Conservation (phyloP, 2,113 vertebrate species). For the Festucalex cinctus region DNA sequence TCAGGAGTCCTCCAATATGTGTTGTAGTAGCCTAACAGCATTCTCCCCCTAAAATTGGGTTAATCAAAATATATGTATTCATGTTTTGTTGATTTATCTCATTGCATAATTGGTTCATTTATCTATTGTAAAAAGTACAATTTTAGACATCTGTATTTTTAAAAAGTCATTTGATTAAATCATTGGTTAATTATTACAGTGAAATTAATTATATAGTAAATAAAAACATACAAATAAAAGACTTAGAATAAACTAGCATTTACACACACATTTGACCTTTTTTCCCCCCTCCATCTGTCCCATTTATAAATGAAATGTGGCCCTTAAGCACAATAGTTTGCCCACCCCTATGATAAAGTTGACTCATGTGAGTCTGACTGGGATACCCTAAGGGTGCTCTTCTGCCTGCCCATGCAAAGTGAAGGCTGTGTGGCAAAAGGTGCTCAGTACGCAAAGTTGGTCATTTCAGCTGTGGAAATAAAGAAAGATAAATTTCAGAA, state of each 20-base stretch:
- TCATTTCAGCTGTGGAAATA: slow-evolving; percentile 46
- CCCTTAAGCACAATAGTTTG: not conserved
- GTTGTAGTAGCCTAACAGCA: not conserved
- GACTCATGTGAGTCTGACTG: not conserved
- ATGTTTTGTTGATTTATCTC: too few relatives aligned
- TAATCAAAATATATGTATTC: not conserved
- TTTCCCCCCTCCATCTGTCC: not conserved
- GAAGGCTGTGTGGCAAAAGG: not conserved
- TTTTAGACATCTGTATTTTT: too few relatives aligned
- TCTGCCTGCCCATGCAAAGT: slow-evolving; percentile 1
- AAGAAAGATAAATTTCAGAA: slow-evolving; percentile 7
- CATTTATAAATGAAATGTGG: not conserved
- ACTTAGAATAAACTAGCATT: not conserved
- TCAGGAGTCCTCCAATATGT: not conserved
- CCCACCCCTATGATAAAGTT: not conserved
- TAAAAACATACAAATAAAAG: too few relatives aligned
- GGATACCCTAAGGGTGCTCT: not conserved
- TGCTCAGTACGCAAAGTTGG: slow-evolving; percentile 9
- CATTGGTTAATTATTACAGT: too few relatives aligned
- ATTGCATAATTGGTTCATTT: too few relatives aligned
- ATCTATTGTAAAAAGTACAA: too few relatives aligned
- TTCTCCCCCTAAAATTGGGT: not conserved
- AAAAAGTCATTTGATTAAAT: too few relatives aligned
- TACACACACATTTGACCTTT: too few relatives aligned
- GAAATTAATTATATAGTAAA: too few relatives aligned